Evolutionary conservation across 2,888 invertebrate species (phyloP).

Genomic region (Macroteleia sp.): DNA sequence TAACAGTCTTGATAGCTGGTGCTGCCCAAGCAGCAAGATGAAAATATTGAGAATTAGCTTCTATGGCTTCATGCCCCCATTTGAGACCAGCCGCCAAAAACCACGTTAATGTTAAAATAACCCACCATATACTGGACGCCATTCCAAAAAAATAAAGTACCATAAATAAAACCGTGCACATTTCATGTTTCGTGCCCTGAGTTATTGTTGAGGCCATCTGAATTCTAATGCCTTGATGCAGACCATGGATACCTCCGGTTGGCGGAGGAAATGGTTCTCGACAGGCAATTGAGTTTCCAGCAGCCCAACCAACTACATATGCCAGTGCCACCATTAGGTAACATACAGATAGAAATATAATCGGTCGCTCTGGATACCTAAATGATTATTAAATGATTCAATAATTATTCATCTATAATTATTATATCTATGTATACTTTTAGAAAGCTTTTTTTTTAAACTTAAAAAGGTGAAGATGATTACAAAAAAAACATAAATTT

Average conservation of each 20-base stretch:
- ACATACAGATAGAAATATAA: slow-evolving; percentile 98
- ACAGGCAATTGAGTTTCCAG: slow-evolving; percentile 93
- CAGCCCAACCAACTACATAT: slow-evolving; percentile 93
- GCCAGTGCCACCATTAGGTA: slow-evolving; percentile 97
- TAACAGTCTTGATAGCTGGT: slow-evolving; percentile 97
- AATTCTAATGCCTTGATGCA: slow-evolving; percentile 85
- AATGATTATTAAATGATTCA: too few relatives aligned
- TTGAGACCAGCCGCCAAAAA: slow-evolving; percentile 97
- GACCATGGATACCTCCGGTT: slow-evolving; percentile 85
- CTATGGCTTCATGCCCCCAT: slow-evolving; percentile 99
- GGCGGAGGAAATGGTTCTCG: slow-evolving; percentile 92
- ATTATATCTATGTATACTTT: too few relatives aligned
- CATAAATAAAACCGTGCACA: slow-evolving; percentile 98
- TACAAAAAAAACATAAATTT: too few relatives aligned
- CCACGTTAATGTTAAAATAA: slow-evolving; percentile 97
- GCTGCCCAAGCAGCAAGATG: slow-evolving; percentile 99
- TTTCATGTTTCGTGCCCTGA: slow-evolving; percentile 93
- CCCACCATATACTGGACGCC: slow-evolving; percentile 99
- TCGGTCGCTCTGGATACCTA: slow-evolving; percentile 98
- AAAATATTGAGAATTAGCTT: slow-evolving; percentile 98
- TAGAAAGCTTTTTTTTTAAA: too few relatives aligned
- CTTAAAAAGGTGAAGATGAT: too few relatives aligned
- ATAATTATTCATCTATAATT: too few relatives aligned
- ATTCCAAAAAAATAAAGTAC: slow-evolving; percentile 97
- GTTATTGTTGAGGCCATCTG: slow-evolving; percentile 93